Evolutionary conservation across 2,797 vertebrate genomes (phyloP), one percentile per base, ranked within the genome.

Genomic region (Scolopax bukidnonensis): DNA sequence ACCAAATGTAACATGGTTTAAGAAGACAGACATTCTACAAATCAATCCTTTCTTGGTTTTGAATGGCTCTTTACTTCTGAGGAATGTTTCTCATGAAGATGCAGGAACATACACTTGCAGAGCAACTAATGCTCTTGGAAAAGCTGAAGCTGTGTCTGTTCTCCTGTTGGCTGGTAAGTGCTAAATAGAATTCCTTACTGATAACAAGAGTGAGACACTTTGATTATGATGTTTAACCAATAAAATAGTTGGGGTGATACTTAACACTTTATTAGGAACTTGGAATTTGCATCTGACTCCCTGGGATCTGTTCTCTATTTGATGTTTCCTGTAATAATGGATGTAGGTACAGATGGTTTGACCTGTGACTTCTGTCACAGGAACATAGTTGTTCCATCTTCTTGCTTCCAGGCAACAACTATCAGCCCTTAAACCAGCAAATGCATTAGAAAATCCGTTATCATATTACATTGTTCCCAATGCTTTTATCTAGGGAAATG

Each of bases 61-160:
- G 32, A 98, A 98, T 51, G 98, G 98, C 38, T 98, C 98, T 65
- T 94, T 99, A 71, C 97, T 98, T 96, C 97, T 99, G 93, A 97
- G 80, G 71, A 99, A 98, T 21, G 89, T 99, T 92, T 98, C 98
- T 21, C 64, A 90, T 11, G 96, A 97, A 80, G 97, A 98, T 84
- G 96, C 97, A 79, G 99, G 99, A 67, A 98, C 89, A 30, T 99
- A 99, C 59, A 95, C 95, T 68, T 99, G 99, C 93, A 96, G 97
- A n/a, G 98, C 98, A 94, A 90, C 97, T 79, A 99, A 98, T 18
- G 92, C 95, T 32, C 95, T 99, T 0, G 99, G 99, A 90, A 98
- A 98, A 96, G 97, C 98, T 16, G 84, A 95, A 23, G 98, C 98
- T 48, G 87, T 93, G 1, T 98, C 98, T 50, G 41, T 97, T 32